Percentiles rank a stretch among this genome's conserved stretches.
These are phyloP conservation scores for Drusus annulatus DNA, from an alignment of 1,140 invertebrate genomes.

Conservation along the genomic window DNA sequence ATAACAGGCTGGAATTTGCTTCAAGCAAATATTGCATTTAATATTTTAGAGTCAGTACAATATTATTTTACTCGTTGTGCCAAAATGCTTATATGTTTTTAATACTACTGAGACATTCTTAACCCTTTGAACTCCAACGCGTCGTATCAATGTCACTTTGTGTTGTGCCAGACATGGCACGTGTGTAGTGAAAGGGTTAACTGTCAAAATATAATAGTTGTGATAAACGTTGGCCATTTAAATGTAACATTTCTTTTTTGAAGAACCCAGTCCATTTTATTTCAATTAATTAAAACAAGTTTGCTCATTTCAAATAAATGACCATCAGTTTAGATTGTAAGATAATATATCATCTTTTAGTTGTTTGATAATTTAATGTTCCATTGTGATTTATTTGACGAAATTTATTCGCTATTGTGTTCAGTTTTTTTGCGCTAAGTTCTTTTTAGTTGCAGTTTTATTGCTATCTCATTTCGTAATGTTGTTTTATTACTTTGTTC, in stretches of 20 bases:
- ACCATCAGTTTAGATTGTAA: background rate
- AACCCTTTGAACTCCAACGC: too few species aligned
- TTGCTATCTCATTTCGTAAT: too few species aligned
- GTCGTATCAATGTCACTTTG: too few species aligned
- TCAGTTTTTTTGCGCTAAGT: background rate
- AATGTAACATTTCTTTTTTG: background rate
- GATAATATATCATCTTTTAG: background rate
- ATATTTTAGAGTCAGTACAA: background rate
- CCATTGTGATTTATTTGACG: background rate
- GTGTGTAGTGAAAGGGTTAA: background rate
- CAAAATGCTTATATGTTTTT: constrained; percentile 10
- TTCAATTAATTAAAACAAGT: background rate
- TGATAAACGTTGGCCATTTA: constrained; percentile 6
- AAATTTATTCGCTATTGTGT: background rate
- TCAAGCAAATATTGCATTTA: background rate
- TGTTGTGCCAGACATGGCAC: too few species aligned
- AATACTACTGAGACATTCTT: background rate
- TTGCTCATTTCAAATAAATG: background rate
- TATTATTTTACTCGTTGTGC: background rate
- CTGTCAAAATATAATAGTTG: background rate
- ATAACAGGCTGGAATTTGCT: constrained; percentile 8
- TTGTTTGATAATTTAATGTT: background rate
- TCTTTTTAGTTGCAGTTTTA: too few species aligned
- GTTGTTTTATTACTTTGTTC: too few species aligned
- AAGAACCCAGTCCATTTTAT: background rate